phyloP scores from a whole-genome alignment of 2,888 invertebrate species.

The Monopis laevigella region DNA sequence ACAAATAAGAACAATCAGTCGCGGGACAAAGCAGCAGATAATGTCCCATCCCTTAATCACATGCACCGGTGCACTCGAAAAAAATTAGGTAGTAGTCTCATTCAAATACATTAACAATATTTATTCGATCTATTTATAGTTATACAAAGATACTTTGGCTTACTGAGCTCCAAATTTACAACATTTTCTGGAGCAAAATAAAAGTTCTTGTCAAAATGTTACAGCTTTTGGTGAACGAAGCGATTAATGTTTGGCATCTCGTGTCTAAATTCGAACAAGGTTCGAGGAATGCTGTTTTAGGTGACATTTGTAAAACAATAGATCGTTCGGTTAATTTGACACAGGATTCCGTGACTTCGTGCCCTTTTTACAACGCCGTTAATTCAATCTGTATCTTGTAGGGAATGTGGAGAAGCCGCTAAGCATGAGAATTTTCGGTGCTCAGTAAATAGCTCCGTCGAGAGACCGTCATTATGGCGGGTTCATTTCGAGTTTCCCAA shows the following conservation, averaged over 20 bases:
- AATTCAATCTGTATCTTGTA: conserved; percentile 40
- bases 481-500: conserved; percentile 42
- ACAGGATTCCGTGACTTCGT: conserved; percentile 36
- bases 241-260: conserved; percentile 23
- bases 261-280: conserved; percentile 45
- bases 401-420: conserved; percentile 40
- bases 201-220: conserved; percentile 36
- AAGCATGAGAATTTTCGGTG: conserved; percentile 44
- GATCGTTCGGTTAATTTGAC: conserved; percentile 43
- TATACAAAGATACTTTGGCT: conserved; percentile 23
- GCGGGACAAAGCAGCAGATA: conserved; percentile 46
- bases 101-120: conserved; percentile 33
- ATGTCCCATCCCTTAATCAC: conserved; percentile 65
- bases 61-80: conserved; percentile 61
- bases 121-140: conserved; percentile 45
- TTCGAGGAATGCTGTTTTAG: conserved; percentile 42
- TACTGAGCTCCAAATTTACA: conserved; percentile 29
- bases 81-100: conserved; percentile 50
- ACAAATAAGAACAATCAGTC: conserved; percentile 45
- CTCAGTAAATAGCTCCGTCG: conserved; percentile 42
- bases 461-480: conserved; percentile 45
- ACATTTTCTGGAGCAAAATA: conserved; percentile 26
- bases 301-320: conserved; percentile 32
- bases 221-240: conserved; percentile 26
- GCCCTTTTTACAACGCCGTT: conserved; percentile 44